These are phyloP conservation scores for Miltochrista miniata DNA, from an alignment of 2,888 invertebrate genomes.

Conservation along the genomic window DNA sequence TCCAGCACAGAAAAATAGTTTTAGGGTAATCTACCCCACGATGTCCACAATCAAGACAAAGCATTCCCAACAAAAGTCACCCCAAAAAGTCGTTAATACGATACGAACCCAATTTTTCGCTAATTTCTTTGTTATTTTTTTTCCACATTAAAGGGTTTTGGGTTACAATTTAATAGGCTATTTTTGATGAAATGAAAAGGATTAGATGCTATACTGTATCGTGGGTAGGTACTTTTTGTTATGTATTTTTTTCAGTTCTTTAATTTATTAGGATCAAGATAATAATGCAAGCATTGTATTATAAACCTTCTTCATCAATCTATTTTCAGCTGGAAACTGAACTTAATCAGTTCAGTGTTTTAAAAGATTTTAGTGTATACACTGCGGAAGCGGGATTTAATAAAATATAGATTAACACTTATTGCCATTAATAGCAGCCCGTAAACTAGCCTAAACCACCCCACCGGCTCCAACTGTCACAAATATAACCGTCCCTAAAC, in stretches of 20 bases:
- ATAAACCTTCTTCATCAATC: too few relatives aligned
- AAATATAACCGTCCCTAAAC: too few relatives aligned
- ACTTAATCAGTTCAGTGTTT: too few relatives aligned
- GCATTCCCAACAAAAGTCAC: slow-evolving; percentile 71
- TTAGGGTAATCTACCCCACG: slow-evolving; percentile 59
- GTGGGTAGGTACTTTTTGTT: neutral
- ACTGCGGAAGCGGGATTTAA: too few relatives aligned
- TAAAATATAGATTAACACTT: too few relatives aligned
- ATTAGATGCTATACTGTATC: slow-evolving; percentile 46
- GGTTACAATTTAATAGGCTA: slow-evolving; percentile 74
- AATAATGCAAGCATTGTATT: too few relatives aligned
- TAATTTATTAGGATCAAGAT: too few relatives aligned
- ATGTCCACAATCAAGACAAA: slow-evolving; percentile 49
- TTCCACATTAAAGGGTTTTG: slow-evolving; percentile 52
- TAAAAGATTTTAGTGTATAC: too few relatives aligned
- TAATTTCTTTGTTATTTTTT: slow-evolving; percentile 19
- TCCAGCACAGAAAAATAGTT: slow-evolving; percentile 57
- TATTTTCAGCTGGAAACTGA: too few relatives aligned
- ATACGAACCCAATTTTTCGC: slow-evolving; percentile 48
- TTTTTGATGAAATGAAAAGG: slow-evolving; percentile 53
- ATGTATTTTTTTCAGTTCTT: neutral
- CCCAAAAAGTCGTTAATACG: slow-evolving; percentile 65
- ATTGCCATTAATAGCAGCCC: too few relatives aligned
- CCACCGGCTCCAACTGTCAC: too few relatives aligned
- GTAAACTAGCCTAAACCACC: too few relatives aligned